Conservation (phyloP, 2,888 invertebrate species). For the Drosophila multiciliata region DNA sequence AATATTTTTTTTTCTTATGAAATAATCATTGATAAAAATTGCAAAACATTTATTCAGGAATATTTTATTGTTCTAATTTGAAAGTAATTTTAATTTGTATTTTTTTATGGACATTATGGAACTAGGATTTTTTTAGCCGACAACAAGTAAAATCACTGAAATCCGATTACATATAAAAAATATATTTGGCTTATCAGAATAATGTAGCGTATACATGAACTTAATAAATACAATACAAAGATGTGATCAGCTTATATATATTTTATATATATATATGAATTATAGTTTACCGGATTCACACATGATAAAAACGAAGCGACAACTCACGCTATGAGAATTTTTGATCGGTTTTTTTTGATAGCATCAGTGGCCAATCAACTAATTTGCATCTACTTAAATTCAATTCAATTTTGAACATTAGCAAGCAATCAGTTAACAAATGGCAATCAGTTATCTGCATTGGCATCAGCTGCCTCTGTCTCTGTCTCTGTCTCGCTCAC, state of each 20-base stretch:
- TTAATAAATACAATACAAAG: background rate
- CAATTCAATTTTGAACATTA: constrained; percentile 24
- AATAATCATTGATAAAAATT: too few species aligned
- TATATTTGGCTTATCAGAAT: background rate
- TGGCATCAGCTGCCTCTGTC: constrained; percentile 1
- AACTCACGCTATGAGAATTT: background rate
- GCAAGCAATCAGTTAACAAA: constrained; percentile 1
- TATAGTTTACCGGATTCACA: background rate
- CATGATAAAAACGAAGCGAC: background rate
- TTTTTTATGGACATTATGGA: background rate
- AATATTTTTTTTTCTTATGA: background rate
- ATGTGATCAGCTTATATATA: background rate
- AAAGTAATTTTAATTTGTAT: background rate
- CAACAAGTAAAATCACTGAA: background rate
- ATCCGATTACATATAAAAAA: background rate
- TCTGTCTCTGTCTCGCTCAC: background rate
- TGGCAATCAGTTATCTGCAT: constrained; percentile 8
- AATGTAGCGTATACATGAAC: background rate
- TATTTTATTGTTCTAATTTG: background rate
- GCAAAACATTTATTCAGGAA: too few species aligned
- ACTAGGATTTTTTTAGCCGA: background rate
- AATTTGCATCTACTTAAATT: constrained; percentile 61
- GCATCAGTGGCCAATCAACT: constrained; percentile 62
- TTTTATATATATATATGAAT: background rate
- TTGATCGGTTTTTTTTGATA: background rate